phyloP scores from a whole-genome alignment of 2,888 invertebrate species.

The Sialis fuliginosa region DNA sequence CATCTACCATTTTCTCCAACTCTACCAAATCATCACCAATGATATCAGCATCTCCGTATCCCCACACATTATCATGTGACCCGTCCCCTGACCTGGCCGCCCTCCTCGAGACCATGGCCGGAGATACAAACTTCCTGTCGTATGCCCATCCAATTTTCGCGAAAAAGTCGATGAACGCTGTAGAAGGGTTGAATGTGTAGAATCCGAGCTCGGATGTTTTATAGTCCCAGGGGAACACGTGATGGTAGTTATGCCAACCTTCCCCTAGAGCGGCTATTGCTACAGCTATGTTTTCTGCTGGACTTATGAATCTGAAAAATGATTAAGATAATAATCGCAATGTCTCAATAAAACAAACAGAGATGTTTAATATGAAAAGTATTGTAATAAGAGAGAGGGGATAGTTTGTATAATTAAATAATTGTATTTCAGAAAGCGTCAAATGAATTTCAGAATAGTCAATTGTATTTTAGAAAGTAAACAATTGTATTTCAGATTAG shows the following conservation, averaged over 20 bases:
- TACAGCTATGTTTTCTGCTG: slow-evolving; percentile 53
- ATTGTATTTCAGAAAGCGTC: too few species aligned
- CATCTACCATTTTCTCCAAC: slow-evolving; percentile 31
- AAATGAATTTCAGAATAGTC: too few species aligned
- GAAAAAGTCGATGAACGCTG: slow-evolving; percentile 62
- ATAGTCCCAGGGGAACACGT: slow-evolving; percentile 46
- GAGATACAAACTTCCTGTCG: slow-evolving; percentile 48
- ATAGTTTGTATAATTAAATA: background rate
- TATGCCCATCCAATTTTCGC: slow-evolving; percentile 68
- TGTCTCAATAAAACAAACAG: too few species aligned
- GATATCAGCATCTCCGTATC: slow-evolving; percentile 42
- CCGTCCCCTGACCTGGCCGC: slow-evolving; percentile 42
- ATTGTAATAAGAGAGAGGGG: background rate
- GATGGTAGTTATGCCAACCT: slow-evolving; percentile 74
- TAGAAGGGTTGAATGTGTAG: slow-evolving; percentile 51
- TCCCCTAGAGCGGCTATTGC: slow-evolving; percentile 63
- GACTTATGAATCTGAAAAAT: slow-evolving; percentile 37
- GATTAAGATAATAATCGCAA: background rate
- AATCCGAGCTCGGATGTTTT: slow-evolving; percentile 38
- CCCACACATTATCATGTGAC: slow-evolving; percentile 35
- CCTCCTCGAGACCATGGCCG: slow-evolving; percentile 35
- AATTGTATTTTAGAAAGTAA: too few species aligned
- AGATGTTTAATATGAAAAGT: background rate
- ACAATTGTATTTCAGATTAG: too few species aligned
- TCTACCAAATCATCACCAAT: slow-evolving; percentile 34